Evolutionary conservation across 1,140 invertebrate genomes (phyloP).

Genomic region (Pseudomyrmex cubaensis): DNA sequence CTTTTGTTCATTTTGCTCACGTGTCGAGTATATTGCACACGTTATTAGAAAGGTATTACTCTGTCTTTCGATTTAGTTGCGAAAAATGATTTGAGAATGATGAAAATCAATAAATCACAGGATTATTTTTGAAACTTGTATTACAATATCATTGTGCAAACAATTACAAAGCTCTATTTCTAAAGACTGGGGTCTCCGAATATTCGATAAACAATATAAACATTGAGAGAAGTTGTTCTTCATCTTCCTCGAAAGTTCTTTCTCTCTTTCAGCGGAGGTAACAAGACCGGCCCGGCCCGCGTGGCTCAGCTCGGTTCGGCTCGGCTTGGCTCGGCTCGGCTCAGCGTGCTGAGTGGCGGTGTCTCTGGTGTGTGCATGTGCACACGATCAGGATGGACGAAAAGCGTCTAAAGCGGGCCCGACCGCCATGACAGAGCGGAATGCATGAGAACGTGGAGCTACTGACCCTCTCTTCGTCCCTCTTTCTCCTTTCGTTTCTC

Average conservation of each 20-base stretch:
- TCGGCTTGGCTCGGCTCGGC: too few species aligned
- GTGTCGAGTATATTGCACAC: too few species aligned
- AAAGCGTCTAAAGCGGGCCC: slow-evolving; percentile 77
- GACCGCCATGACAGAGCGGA: slow-evolving; percentile 83
- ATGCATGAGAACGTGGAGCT: slow-evolving; percentile 84
- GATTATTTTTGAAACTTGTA: too few species aligned
- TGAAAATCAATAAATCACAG: too few species aligned
- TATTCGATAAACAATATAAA: slow-evolving; percentile 35
- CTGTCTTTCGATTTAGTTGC: neutral
- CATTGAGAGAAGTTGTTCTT: slow-evolving; percentile 14
- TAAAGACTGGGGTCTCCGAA: slow-evolving; percentile 19
- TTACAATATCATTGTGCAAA: neutral
- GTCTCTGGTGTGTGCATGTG: slow-evolving; percentile 63
- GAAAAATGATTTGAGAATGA: neutral
- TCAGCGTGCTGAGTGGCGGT: slow-evolving; percentile 24
- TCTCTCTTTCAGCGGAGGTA: slow-evolving; percentile 57
- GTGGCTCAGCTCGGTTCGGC: too few species aligned
- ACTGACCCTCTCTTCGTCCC: slow-evolving; percentile 77
- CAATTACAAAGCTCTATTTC: slow-evolving; percentile 6
- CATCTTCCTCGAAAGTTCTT: slow-evolving; percentile 36
- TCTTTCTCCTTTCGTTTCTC: neutral
- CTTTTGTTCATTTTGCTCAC: neutral
- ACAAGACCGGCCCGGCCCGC: slow-evolving; percentile 56
- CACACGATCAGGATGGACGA: slow-evolving; percentile 71
- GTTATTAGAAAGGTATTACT: neutral